Base-by-base conservation (phyloP, 2,888 invertebrate genomes). In the Caenorhabditis wallacei region DNA sequence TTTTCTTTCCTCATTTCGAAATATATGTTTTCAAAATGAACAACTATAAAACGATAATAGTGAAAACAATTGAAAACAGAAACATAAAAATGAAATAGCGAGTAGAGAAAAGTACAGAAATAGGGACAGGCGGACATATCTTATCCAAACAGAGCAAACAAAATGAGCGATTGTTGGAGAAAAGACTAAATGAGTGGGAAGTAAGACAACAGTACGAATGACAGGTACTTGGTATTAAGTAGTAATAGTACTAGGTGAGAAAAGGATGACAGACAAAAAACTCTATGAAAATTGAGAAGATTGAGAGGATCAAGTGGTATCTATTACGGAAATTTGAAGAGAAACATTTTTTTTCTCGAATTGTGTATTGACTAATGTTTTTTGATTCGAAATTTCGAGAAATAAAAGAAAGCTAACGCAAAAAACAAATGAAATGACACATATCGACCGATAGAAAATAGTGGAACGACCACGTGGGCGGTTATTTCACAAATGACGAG, bases 61-160 rank as follows among this genome's bases (percentile, higher is more conserved):
- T 4, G 5, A 20, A 37, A 37, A 20, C 46, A 48, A 18, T 22
- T 16, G 24, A 20, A 20, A 63, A 43, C 10, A 35, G 48, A 48
- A 13, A 30, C 43, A 56, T 22, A 0, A 20, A 57, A 59, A 43
- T 51, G 46, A 20, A 51, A 30, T 26, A 26, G 43, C n/a, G n/a
- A n/a, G n/a, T n/a, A n/a, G n/a, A n/a, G 20, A 51, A 56, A 11
- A 51, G 48, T 18, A 30, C n/a, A 20, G 68, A 35, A 51, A 18
- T 22, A 51, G 0, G 43, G 40, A 48, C 43, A 53, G 51, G 20
- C 30, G 8, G 30, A 10, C 68, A 56, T 76, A 76, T 69, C 78
- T 78, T 69, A 76, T 76, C 69, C 69, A 68, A 76, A 76, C 53
- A 78, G 63, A 78, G 78, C 78, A 78, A 78, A 69, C 69, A 69